Base-by-base conservation (phyloP, 2,113 vertebrate genomes). In the Pituophis catenifer region DNA sequence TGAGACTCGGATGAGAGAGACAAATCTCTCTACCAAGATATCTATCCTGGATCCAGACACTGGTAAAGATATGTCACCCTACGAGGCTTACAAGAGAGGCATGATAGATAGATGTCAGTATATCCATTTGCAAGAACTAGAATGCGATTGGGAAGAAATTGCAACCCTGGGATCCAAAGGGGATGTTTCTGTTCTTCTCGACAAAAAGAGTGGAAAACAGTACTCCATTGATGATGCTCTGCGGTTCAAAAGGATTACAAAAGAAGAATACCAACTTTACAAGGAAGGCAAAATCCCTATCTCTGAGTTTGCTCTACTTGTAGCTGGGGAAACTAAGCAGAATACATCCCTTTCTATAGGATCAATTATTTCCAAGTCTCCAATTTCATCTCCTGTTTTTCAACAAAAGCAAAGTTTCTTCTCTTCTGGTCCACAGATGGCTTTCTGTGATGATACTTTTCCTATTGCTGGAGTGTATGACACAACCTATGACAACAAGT, bases 31-130 rank as follows among this genome's bases (percentile, higher is more conserved):
- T 94, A 99, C 99, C 91, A 99, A 98, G 97, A 99, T 99, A 96
- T 99, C 98, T 29, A 99, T 99, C 96, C 94, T 99, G 95, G 99
- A 99, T 95, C 99, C 99, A 4, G 98, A 99, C 2, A 99, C 99
- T 0, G 99, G 99, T 57, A 98, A 98, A 94, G 99, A 99, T 95
- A 98, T 99, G 98, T 99, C 99, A 86, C 99, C 99, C 0, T 99
- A 99, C 0, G 99, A 99, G 93, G 99, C 99, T 90, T 99, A 99
- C 93, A 96, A 98, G 94, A 96, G 97, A 95, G 98, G 99, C 38
- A 96, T 99, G 94, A 99, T 99, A 55, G 98, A 99, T 95, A 98
- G 99, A 7, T 93, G 94, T 86, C 99, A 99, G 97, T 99, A 99
- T 95, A 98, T 99, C 54, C 97, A 99, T 92, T 97, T 99, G 92